Percentiles rank a stretch among this genome's conserved stretches.
Evolutionary conservation across 2,113 vertebrate genomes (phyloP).

Genomic region (Forbesichthys papilliferus): DNA sequence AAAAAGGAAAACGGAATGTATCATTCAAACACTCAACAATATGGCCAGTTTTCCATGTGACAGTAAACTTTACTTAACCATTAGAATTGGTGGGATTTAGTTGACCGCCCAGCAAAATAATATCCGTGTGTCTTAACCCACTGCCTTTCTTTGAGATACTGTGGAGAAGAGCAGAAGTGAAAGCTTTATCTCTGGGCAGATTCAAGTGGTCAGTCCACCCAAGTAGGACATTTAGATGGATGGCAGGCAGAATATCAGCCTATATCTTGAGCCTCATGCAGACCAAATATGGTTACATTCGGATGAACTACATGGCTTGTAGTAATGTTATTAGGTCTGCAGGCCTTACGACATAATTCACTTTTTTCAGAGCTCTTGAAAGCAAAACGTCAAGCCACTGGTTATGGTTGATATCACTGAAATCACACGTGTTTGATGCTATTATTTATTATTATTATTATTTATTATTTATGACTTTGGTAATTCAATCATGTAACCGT

Average conservation of each 20-base stretch:
- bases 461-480: neutral
- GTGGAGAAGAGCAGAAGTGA: neutral
- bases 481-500: neutral
- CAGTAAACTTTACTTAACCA: too few relatives aligned
- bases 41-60: too few relatives aligned
- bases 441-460: neutral
- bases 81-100: too few relatives aligned
- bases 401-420: neutral
- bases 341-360: slow-evolving; percentile 7
- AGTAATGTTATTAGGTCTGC: slow-evolving; percentile 14
- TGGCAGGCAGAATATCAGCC: slow-evolving; percentile 25
- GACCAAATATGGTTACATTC: slow-evolving; percentile 26
- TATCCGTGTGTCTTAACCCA: too few relatives aligned
- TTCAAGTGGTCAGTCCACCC: slow-evolving; percentile 14
- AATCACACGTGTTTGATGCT: neutral
- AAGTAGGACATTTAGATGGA: slow-evolving; percentile 37
- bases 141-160: too few relatives aligned
- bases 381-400: too few relatives aligned
- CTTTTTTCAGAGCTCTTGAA: neutral
- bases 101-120: too few relatives aligned
- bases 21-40: too few relatives aligned
- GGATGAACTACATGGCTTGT: slow-evolving; percentile 8
- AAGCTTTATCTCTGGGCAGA: slow-evolving; percentile 9
- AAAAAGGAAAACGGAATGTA: too few relatives aligned
- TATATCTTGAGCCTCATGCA: slow-evolving; percentile 38